phyloP scores from a whole-genome alignment of 2,113 vertebrate genomes.

The Centrocercus urophasianus region DNA sequence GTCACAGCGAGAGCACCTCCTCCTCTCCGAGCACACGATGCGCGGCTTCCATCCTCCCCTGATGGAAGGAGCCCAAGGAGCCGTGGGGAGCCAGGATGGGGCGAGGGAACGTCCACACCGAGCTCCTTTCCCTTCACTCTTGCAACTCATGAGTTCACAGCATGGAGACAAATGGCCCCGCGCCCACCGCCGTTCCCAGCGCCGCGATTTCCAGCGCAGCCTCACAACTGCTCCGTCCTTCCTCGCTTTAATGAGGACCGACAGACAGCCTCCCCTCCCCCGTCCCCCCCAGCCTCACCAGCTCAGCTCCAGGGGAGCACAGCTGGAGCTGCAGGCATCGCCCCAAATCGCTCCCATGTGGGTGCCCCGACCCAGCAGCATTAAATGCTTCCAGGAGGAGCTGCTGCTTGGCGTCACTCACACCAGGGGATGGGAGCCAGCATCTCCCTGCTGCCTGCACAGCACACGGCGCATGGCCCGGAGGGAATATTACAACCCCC shows the following conservation, averaged over 20 bases:
- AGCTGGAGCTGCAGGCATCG: neutral
- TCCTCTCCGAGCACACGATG: accelerated
- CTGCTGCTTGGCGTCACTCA: neutral
- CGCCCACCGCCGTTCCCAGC: accelerated
- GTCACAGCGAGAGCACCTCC: neutral
- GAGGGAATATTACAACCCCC: neutral
- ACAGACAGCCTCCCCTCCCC: neutral
- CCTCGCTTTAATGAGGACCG: accelerated
- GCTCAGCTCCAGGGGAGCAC: neutral
- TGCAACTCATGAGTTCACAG: neutral
- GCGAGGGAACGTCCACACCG: accelerated
- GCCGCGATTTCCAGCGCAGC: neutral
- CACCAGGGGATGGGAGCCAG: neutral
- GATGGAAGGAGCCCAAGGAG: neutral
- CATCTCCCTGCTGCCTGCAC: neutral
- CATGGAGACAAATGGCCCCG: accelerated
- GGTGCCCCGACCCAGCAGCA: neutral
- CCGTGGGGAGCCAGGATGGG: neutral
- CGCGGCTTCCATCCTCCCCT: neutral
- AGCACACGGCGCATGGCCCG: neutral
- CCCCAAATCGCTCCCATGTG: neutral
- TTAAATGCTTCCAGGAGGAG: conserved; percentile 21
- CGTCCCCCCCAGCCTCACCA: neutral
- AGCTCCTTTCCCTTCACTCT: neutral
- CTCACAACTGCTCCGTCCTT: neutral